phyloP scores from a whole-genome alignment of 2,113 vertebrate genomes.

The Ia io region DNA sequence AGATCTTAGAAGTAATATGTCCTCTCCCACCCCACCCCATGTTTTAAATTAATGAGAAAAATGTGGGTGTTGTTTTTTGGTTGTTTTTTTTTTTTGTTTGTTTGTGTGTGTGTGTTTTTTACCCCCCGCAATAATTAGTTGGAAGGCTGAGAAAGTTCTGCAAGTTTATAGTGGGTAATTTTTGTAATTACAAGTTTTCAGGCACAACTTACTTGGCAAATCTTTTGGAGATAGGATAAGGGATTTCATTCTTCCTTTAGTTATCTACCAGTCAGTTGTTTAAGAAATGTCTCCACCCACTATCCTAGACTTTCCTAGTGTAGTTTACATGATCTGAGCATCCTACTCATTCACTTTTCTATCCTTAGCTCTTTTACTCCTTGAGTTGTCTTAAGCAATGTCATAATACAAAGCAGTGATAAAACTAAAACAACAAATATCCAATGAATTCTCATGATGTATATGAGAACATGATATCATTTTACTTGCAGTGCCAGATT shows the following conservation, averaged over 20 bases:
- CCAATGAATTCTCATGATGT: background rate
- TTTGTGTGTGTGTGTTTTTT: background rate
- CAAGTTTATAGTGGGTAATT: background rate
- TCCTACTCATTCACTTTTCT: background rate
- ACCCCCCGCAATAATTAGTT: background rate
- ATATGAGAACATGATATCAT: background rate
- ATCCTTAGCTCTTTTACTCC: background rate
- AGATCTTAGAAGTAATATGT: background rate
- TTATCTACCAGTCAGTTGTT: background rate
- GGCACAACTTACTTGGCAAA: background rate
- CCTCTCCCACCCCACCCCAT: background rate
- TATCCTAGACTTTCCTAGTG: background rate
- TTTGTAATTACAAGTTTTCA: background rate
- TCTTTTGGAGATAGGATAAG: background rate
- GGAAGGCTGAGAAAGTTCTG: background rate
- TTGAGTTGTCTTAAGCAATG: background rate
- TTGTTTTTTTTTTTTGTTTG: too few relatives aligned
- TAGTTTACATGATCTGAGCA: background rate
- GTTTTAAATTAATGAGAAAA: slow-evolving; percentile 1
- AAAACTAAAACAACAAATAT: background rate
- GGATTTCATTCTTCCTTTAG: background rate
- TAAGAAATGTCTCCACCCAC: background rate
- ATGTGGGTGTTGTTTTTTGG: background rate
- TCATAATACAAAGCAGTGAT: background rate
- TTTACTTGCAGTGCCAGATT: background rate